Evolutionary conservation across 2,888 invertebrate genomes (phyloP).

Genomic region (Tenthredo amoena): DNA sequence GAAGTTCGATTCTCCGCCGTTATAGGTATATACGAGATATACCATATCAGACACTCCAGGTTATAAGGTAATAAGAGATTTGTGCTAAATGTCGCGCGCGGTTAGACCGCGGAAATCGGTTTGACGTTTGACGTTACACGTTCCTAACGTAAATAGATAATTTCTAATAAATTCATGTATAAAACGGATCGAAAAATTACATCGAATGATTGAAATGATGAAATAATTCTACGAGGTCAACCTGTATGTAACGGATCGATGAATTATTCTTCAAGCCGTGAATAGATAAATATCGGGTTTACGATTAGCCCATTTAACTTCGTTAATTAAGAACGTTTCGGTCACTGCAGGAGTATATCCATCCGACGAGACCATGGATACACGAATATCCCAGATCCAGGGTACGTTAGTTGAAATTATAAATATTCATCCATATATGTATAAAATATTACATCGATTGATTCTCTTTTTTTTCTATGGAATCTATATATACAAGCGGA

Average conservation of each 20-base stretch:
- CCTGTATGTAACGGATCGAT: neutral
- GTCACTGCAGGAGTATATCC: neutral
- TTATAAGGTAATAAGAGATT: neutral
- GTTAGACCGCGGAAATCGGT: neutral
- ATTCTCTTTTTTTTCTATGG: too few relatives aligned
- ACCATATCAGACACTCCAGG: too few relatives aligned
- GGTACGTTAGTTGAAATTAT: neutral
- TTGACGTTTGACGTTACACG: neutral
- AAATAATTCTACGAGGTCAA: too few relatives aligned
- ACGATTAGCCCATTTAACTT: slow-evolving; percentile 22
- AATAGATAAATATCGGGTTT: slow-evolving; percentile 28
- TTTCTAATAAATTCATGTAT: too few relatives aligned
- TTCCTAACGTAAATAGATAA: too few relatives aligned
- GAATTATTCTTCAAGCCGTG: neutral
- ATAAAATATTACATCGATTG: too few relatives aligned
- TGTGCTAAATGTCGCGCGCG: neutral
- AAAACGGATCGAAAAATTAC: too few relatives aligned
- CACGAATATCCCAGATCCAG: neutral
- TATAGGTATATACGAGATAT: neutral
- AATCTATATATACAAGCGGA: too few relatives aligned
- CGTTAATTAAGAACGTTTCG: slow-evolving; percentile 27
- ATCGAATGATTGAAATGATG: too few relatives aligned
- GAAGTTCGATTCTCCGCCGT: neutral
- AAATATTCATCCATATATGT: too few relatives aligned
- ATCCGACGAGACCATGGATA: neutral